A percentile compares a stretch with the other conserved stretches of the same genome.
These are phyloP conservation scores for Coendou prehensilis DNA, from an alignment of 2,797 vertebrate species.

Conservation along the genomic window DNA sequence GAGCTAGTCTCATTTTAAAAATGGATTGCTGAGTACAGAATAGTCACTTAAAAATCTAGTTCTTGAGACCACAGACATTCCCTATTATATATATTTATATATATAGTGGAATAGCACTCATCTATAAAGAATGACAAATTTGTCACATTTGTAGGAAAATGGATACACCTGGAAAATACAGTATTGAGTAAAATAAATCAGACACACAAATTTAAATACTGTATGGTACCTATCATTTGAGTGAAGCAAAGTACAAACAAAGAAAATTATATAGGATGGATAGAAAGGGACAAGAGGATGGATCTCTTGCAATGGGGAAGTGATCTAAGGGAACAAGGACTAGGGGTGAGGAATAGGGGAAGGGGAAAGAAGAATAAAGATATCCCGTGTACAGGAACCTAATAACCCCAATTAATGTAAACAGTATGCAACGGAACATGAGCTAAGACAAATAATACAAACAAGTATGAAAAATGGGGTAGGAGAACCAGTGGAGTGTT, in stretches of 20 bases:
- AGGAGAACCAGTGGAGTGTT: not conserved
- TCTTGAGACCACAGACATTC: not conserved
- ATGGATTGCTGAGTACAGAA: not conserved
- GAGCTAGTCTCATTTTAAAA: constrained; percentile 11
- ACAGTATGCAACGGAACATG: no score
- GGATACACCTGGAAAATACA: not conserved
- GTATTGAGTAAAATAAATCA: not conserved
- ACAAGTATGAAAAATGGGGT: not conserved
- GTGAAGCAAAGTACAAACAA: not conserved
- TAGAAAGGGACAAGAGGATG: not conserved
- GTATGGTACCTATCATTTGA: not conserved
- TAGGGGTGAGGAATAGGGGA: not conserved
- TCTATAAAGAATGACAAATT: not conserved
- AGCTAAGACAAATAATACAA: not conserved
- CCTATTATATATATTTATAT: not conserved
- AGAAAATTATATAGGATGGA: not conserved
- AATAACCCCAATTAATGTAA: not conserved
- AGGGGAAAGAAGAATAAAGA: not conserved
- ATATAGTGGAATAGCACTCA: not conserved
- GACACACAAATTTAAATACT: not conserved
- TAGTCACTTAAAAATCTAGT: not conserved
- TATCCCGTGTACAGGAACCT: not conserved
- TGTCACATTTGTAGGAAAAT: not conserved
- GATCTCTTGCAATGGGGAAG: not conserved
- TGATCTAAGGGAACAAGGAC: not conserved